A percentile compares a stretch with the other conserved stretches of the same genome.
Conservation (phyloP, 2,113 vertebrate species). For the Dicrurus megarhynchus region DNA sequence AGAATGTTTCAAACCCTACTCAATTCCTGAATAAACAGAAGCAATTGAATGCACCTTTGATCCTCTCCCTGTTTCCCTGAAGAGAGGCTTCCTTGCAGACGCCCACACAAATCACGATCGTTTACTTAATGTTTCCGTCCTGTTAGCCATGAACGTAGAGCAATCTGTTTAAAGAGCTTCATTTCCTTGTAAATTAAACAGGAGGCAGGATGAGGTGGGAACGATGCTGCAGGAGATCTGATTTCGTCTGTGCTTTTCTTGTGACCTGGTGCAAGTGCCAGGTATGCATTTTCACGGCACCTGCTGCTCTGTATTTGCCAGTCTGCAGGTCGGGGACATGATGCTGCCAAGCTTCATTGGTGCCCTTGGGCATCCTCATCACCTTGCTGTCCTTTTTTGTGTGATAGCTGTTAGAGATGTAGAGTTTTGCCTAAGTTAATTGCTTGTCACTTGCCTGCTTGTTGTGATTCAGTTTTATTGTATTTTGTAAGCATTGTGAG, state of each 20-base stretch:
- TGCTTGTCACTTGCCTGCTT: not conserved
- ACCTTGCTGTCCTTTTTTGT: not conserved
- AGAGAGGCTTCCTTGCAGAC: not conserved
- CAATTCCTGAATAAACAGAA: not conserved
- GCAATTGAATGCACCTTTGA: not conserved
- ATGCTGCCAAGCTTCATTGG: not conserved
- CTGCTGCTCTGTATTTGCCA: not conserved
- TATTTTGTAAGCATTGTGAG: not conserved
- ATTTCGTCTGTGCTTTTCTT: not conserved
- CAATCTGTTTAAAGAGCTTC: not conserved
- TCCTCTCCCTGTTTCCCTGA: not conserved
- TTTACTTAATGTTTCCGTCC: not conserved
- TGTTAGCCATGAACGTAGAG: not conserved
- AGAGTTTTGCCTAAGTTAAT: not conserved
- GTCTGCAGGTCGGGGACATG: accelerated
- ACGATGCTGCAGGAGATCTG: not conserved
- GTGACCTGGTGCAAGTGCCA: not conserved
- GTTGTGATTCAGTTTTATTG: not conserved
- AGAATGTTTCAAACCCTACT: not conserved
- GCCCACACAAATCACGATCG: not conserved
- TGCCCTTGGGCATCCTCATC: not conserved
- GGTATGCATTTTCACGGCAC: not conserved
- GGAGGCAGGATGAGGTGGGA: not conserved
- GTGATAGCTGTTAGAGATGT: not conserved
- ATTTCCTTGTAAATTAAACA: not conserved